Evolutionary conservation across 2,797 vertebrate genomes (phyloP), one percentile per base, ranked within the genome.

Genomic region (Cheracebus regulus): DNA sequence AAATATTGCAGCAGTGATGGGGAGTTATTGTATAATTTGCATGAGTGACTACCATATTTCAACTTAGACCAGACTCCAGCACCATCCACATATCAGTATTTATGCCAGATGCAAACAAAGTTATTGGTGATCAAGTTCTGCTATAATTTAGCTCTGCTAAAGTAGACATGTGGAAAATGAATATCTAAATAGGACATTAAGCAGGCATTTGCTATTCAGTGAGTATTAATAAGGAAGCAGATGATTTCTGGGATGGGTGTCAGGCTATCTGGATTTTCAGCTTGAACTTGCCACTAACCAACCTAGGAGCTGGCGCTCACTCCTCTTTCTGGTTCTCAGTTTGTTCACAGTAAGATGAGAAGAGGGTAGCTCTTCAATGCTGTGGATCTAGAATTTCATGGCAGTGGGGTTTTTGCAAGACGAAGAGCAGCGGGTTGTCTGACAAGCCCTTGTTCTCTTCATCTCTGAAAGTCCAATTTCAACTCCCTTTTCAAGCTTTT

Each of bases 91-190:
- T 20, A 88, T 75, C 28, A 6, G 2, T 88, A 52, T 76, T 93
- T 24, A 41, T 89, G 72, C 95, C 88, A 90, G 73, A 83, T 80
- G 58, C 36, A 93, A 96, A 95, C 48, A 61, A 91, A 95, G 57
- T 86, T 61, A 95, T 15, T 70, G 64, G 58, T 76, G 58, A n/a
- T 87, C 72, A 70, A 64, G 4, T 44, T 83, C 76, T 87, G 46
- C 26, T 95, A 46, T 88, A 82, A 96, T 78, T 96, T 81, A 92
- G 64, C 58, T 95, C 61, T 81, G 55, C 80, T 90, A 76, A 52
- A 76, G 36, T 67, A 90, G 87, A 97, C 78, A 95, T 85, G n/a
- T 75, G 93, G 84, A 93, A 95, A 97, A 97, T 95, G 72, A 97
- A 79, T 97, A 95, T 95, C 90, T 97, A 87, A 96, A 93, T 26